Percentiles rank a stretch among this genome's conserved stretches.
Conservation (phyloP, 2,797 vertebrate species). For the Sitta carolinensis region DNA sequence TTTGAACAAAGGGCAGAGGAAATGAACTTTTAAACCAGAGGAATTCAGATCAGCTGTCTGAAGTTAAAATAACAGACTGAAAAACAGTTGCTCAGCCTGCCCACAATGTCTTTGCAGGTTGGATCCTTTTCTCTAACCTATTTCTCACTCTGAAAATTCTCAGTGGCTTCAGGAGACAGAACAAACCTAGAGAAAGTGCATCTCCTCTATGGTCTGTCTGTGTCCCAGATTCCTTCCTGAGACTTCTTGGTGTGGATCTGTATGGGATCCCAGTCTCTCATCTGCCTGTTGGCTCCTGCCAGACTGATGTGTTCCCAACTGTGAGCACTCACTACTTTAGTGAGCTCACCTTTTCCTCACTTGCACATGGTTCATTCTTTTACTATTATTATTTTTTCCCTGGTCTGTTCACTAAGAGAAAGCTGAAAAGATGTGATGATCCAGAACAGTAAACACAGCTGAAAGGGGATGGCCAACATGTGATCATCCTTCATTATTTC, state of each 20-base stretch:
- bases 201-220: neutral
- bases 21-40: neutral
- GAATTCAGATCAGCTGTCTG: neutral
- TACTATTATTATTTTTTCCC: neutral
- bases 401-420: neutral
- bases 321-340: fast-evolving
- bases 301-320: neutral
- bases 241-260: neutral
- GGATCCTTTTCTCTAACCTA: neutral
- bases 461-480: neutral
- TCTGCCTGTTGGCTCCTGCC: neutral
- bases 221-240: neutral
- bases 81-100: neutral
- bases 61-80: neutral
- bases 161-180: neutral
- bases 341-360: neutral
- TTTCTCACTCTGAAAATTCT: neutral
- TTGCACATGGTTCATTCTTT: neutral
- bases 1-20: neutral
- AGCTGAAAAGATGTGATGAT: neutral
- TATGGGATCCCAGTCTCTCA: neutral
- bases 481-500: neutral
- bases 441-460: neutral
- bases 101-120: neutral
- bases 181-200: neutral